Conservation (phyloP, 2,888 invertebrate genomes). For the Athrips mouffetella region DNA sequence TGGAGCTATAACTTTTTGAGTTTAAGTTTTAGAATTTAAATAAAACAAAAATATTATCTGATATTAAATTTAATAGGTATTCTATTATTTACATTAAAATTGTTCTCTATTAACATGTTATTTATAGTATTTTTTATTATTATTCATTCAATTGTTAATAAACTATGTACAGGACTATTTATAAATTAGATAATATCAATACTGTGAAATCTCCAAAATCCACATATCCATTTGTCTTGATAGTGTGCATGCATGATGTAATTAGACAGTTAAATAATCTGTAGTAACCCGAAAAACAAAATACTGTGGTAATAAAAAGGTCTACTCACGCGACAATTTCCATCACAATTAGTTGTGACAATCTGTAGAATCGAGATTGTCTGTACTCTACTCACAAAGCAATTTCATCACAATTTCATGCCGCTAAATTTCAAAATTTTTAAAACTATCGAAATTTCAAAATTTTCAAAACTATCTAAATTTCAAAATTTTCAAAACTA, state of each 20-base stretch:
- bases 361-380: too few species aligned
- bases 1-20: too few species aligned
- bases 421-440: too few species aligned
- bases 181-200: constrained; percentile 77
- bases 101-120: constrained; percentile 78
- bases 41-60: constrained; percentile 64
- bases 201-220: constrained; percentile 70
- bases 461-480: too few species aligned
- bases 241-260: constrained; percentile 33
- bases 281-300: background rate
- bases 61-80: constrained; percentile 78
- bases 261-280: background rate
- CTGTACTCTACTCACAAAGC: too few species aligned
- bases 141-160: constrained; percentile 74
- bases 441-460: too few species aligned
- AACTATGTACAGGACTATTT: constrained; percentile 77
- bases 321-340: too few species aligned
- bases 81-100: constrained; percentile 79
- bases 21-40: constrained; percentile 27
- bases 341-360: too few species aligned
- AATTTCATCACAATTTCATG: too few species aligned
- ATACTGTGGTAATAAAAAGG: too few species aligned
- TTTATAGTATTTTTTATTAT: constrained; percentile 71
- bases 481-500: too few species aligned
- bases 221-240: constrained; percentile 34